Evolutionary conservation across 2,888 invertebrate genomes (phyloP).

Genomic region (Chrysomela aeneicollis): DNA sequence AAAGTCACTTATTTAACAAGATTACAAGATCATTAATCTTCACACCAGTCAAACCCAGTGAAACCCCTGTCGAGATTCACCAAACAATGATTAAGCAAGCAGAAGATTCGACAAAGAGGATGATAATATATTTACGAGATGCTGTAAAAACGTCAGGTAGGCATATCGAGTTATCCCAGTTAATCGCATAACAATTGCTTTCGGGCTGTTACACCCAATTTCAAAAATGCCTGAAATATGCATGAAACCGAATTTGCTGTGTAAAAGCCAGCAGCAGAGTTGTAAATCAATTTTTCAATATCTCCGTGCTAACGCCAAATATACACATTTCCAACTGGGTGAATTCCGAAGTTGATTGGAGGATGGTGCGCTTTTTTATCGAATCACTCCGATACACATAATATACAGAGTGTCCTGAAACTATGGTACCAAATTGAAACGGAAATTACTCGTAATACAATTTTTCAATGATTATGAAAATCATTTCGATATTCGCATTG

Average conservation of each 20-base stretch:
- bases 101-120: slow-evolving; percentile 30
- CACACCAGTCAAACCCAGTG: slow-evolving; percentile 17
- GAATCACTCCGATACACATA: background rate
- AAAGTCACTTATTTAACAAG: slow-evolving; percentile 26
- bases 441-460: no score
- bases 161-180: slow-evolving; percentile 22
- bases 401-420: no score
- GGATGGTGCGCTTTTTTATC: slow-evolving; percentile 23
- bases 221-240: slow-evolving; percentile 49
- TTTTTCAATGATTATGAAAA: no score
- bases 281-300: slow-evolving; percentile 49
- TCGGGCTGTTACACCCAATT: slow-evolving; percentile 33
- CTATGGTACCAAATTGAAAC: no score
- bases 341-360: slow-evolving; percentile 29
- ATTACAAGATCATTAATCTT: slow-evolving; percentile 36
- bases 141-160: slow-evolving; percentile 24
- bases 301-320: slow-evolving; percentile 46
- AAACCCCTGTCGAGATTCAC: slow-evolving; percentile 33
- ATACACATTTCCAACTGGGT: slow-evolving; percentile 38
- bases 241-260: slow-evolving; percentile 49
- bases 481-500: no score
- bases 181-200: slow-evolving; percentile 38
- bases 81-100: slow-evolving; percentile 30
- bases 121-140: slow-evolving; percentile 29
- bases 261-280: slow-evolving; percentile 41